Base-by-base conservation (phyloP, 2,113 vertebrate genomes). In the Progne subis region DNA sequence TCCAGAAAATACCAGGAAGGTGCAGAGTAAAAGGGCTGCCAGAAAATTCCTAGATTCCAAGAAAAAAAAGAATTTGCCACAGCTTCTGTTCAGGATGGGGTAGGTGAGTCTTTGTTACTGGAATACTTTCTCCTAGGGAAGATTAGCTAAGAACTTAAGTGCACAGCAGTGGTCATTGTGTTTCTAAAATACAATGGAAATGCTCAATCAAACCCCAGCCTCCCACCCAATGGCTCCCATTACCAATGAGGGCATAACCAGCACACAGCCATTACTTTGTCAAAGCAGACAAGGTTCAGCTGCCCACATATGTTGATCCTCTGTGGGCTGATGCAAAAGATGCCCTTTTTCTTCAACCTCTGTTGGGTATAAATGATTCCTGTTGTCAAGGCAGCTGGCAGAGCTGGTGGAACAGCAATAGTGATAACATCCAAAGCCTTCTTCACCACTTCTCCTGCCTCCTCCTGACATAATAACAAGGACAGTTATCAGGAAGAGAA, bases 261-360 rank as follows among this genome's bases (percentile, higher is more conserved):
- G 28, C 23, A 34, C n/a, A 53, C 3, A 56, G 44, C 18, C 91
- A 79, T 61, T 96, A 98, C 98, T 98, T 98, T 98, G 92, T 98
- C 98, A 85, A 98, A 98, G 95, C 98, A 98, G 82, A 98, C 44
- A 31, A 98, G 98, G 90, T 98, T 98, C 63, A 98, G 83, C 32
- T 98, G 98, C 59, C 98, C 98, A 80, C 98, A 98, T 3, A 98
- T 63, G 18, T 98, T 98, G 92, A 98, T 98, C 88, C 98, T 97
- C 94, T 98, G 98, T 9, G 98, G 98, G 49, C 98, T 98, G 90
- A 98, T 98, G 92, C 98, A 98, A 88, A 98, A 98, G 70, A 98
- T 98, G 57, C 97, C 98, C 49, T 76, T 98, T 89, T 97, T 98
- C 94, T 97, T 98, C 89, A 98, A 75, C 56, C 98, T 97, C 63